Base-by-base conservation (phyloP, 2,113 vertebrate species). In the Mionectes macconnelli region DNA sequence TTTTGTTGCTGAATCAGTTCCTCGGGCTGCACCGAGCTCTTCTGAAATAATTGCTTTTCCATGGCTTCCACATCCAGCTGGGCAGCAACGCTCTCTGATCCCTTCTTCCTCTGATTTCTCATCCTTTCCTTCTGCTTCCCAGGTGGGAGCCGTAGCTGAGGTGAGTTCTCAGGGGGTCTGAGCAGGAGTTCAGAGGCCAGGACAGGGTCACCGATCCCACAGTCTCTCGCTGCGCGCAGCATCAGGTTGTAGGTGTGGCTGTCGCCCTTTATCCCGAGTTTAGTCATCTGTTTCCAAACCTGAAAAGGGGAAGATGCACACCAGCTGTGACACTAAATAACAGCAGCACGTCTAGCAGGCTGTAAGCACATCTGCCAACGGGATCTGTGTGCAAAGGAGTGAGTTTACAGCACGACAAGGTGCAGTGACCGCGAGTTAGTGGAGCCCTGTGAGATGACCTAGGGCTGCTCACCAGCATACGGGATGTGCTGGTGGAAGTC, bases 271-370 rank as follows among this genome's bases (percentile, higher is more conserved):
- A 99, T 97, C 42, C 99, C 98, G n/a, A 98, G 96, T 5, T 30
- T 97, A 20, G 98, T 87, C 99, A 99, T 99, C 93, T 99, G 98
- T 15, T 97, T 98, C 99, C 99, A 99, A 60, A 99, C 98, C 99
- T 99, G 97, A 53, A 68, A n/a, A 57, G 37, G 49, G 6, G 21
- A 77, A 84, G 60, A 77, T 7, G 22, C 77, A 57, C 20, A 45
- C 8, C 33, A 74, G 17, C 7, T 15, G 40, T 30, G 24, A 8
- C 20, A 40, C 18, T 74, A 70, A 87, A 22, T 9, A 69, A 24
- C 14, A 74, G 22, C 13, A 81, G 23, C 4, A 7, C 12, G 64
- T 72, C 52, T n/a, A 47, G 42, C 14, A 59, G 52, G 13, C 2
- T 37, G 25, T 55, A 56, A 60, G 30, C 3, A 2, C 23, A 33